A percentile compares a stretch with the other conserved stretches of the same genome.
Conservation (phyloP, 2,797 vertebrate species). For the Platyrinchus mystaceus region DNA sequence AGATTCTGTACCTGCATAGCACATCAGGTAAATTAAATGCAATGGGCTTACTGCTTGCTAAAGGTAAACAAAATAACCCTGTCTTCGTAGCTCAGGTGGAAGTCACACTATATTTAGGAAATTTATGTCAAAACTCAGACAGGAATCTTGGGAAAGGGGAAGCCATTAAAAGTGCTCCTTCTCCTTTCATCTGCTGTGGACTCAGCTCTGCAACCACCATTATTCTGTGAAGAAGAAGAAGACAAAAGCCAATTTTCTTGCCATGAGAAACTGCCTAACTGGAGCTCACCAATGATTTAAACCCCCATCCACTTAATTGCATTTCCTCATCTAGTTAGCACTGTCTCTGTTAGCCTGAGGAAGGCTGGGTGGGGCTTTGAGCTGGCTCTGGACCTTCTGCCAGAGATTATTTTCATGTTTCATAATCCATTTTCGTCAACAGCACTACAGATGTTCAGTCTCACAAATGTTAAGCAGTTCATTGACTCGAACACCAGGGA, state of each 20-base stretch:
- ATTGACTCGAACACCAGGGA: neutral
- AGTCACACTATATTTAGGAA: neutral
- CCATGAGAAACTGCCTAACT: neutral
- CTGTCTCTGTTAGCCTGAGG: neutral
- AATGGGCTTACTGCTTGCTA: neutral
- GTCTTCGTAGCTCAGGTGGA: neutral
- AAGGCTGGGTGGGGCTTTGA: neutral
- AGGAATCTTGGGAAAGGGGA: neutral
- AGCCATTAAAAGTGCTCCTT: neutral
- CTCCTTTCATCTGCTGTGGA: neutral
- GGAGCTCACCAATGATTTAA: neutral
- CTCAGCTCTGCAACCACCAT: neutral
- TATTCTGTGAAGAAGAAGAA: neutral
- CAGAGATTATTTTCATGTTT: slow-evolving; percentile 1
- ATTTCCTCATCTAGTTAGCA: neutral
- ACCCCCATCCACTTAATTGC: neutral
- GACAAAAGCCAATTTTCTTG: slow-evolving; percentile 10
- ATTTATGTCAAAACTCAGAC: neutral
- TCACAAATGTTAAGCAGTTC: neutral
- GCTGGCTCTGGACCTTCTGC: neutral
- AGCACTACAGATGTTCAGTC: neutral
- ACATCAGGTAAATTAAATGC: neutral
- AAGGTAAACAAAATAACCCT: neutral
- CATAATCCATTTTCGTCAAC: neutral
- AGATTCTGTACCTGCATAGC: neutral